Evolutionary conservation across 2,113 vertebrate genomes (phyloP), one percentile per base, ranked within the genome.

Genomic region (Toxostoma redivivum): DNA sequence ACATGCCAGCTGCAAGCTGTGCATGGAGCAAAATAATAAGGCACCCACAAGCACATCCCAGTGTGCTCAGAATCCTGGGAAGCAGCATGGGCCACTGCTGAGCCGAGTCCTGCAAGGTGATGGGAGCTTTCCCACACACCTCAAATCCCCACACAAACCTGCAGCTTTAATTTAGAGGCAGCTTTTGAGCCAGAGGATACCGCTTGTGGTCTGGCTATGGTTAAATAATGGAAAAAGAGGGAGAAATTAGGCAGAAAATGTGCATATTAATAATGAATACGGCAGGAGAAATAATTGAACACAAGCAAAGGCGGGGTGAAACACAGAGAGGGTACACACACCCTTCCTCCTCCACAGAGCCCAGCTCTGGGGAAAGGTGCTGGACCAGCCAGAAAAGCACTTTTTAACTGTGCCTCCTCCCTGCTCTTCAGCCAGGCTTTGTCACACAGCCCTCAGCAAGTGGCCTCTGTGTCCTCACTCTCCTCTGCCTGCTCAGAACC

Each of bases 1-100:
- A 15, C 13, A 24, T 4, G 21, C n/a, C 47, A 51, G 28, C 51
- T 9, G 20, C 67, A 33, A 42, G 15, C 30, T n/a, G 22, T 31
- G 51, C 22, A 15, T 23, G 8, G 30, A 86, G 25, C 33, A 72
- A n/a, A 18, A 48, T 6, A 51, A 47, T 1, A 5, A 85, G 35
- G 21, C 53, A 5, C 9, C 57, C 57, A 19, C 10, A 8, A 15
- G 5, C 28, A 44, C 11, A 13, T 14, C 64, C 61, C 53, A 5
- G 4, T 0, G 0, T 9, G n/a, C 5, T 30, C 38, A 23, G 33
- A 14, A 12, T 33, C 38, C 37, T 15, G 54, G 64, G 51, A 35
- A 45, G 65, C 45, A 60, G 30, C 24, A 17, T 2, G 0, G 0
- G 1, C 13, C 2, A 1, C 12, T 9, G 69, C 37, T 21, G 71